Base-by-base conservation (phyloP, 2,113 vertebrate species). In the Sander vitreus region DNA sequence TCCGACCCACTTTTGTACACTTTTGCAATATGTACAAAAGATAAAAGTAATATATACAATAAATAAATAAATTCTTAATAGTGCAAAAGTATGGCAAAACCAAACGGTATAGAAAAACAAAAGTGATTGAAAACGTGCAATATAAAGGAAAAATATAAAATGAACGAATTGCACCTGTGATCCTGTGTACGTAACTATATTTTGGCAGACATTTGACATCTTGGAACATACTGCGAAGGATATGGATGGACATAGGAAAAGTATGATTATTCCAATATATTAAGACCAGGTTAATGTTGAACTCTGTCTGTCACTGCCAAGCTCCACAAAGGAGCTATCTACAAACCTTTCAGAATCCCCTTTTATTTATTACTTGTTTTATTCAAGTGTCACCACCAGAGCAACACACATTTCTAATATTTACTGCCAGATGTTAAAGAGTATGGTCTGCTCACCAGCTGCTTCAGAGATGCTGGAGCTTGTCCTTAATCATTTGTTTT, bases 391-490 rank as follows among this genome's bases (percentile, higher is more conserved):
- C 7, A 30, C 47, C 65, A 50, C 25, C 4, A 14, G 25, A 50
- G 19, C 3, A 12, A 51, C 11, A 51, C 33, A 33, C 10, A 33
- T 21, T 8, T 68, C 48, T 21, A 10, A 19, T 50, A 51, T 30
- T 67, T 21, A 30, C 45, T 21, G 69, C 15, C 54, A 27, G 54
- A 58, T 10, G 36, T 57, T 39, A 47, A 47, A 30, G 54, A 59
- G 11, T 19, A 51, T 11, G 23, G 25, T 51, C 47, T 51, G 65
- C 25, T 51, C 25, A 6, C 65, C 25, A 48, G 55, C 43, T 73
- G 70, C 10, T 47, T 58, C n/a, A 58, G 36, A 57, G 53, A 71
- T 7, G 15, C 63, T 65, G 39, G 39, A 47, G 39, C 70, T 73
- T 15, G 25, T 50, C 23, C 18, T 33, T 30, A 48, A 30, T 59